These are phyloP conservation scores for Neoarius graeffei DNA, from an alignment of 2,113 vertebrate species.

Conservation along the genomic window DNA sequence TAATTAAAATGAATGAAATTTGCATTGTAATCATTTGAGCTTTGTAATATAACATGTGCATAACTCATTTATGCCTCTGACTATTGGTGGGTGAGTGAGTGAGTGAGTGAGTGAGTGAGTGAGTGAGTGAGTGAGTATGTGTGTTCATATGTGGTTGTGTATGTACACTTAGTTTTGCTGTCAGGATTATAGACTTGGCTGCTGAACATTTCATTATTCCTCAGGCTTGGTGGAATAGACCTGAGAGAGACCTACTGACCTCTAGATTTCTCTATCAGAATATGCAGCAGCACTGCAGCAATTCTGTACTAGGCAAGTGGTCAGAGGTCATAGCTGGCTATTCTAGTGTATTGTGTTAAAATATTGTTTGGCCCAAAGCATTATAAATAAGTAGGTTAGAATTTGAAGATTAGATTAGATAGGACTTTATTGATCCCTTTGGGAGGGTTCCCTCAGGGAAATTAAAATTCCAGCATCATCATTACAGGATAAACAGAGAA, in stretches of 20 bases:
- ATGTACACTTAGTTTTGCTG: not conserved
- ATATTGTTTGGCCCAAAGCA: not conserved
- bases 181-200: not conserved
- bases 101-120: not conserved
- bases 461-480: too few relatives aligned
- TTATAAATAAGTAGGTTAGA: not conserved
- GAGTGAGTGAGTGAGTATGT: not conserved
- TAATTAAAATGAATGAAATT: conserved; percentile 11
- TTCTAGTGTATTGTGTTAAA: not conserved
- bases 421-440: too few relatives aligned
- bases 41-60: conserved; percentile 1
- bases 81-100: not conserved
- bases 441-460: too few relatives aligned
- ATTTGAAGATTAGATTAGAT: not conserved
- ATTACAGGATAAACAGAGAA: too few relatives aligned
- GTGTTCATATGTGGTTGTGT: not conserved
- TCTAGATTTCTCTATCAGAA: not conserved
- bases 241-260: conserved; percentile 1
- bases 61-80: not conserved
- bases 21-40: not conserved
- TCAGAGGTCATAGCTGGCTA: not conserved
- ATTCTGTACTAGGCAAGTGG: conserved; percentile 2
- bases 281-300: not conserved
- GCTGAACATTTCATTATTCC: not conserved
- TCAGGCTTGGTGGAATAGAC: not conserved